Evolutionary conservation across 2,797 vertebrate species (phyloP).

Genomic region (Melanotaenia boesemani): DNA sequence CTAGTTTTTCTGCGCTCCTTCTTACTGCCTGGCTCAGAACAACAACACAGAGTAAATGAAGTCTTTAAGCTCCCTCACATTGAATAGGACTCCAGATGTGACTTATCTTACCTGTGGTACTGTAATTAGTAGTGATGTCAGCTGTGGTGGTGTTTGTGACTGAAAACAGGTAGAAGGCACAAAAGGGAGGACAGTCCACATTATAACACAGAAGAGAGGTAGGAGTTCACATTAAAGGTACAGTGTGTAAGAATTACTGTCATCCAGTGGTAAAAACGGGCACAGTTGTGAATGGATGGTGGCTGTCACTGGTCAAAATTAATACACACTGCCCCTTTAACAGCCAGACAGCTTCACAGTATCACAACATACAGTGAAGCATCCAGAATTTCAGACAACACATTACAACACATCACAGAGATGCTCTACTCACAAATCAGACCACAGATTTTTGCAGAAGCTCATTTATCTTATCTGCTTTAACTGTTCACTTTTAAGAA

Average conservation of each 20-base stretch:
- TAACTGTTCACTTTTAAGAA: too few relatives aligned
- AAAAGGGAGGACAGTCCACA: slow-evolving; percentile 43
- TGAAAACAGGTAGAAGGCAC: slow-evolving; percentile 70
- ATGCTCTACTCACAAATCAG: too few relatives aligned
- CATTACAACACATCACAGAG: neutral
- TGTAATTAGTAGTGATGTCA: slow-evolving; percentile 17
- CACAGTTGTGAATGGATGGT: too few relatives aligned
- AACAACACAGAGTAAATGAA: slow-evolving; percentile 1
- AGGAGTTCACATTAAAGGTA: slow-evolving; percentile 24
- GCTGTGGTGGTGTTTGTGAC: slow-evolving; percentile 55
- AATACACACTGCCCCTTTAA: slow-evolving; percentile 4
- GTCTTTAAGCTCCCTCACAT: neutral
- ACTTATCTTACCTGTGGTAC: slow-evolving; percentile 70
- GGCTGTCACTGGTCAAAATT: too few relatives aligned
- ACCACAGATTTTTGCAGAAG: too few relatives aligned
- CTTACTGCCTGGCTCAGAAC: slow-evolving; percentile 26
- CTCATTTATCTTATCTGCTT: too few relatives aligned
- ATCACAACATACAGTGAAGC: slow-evolving; percentile 21
- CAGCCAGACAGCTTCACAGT: slow-evolving; percentile 42
- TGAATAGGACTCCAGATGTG: neutral
- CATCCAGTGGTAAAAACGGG: neutral
- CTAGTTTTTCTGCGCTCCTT: neutral
- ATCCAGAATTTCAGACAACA: slow-evolving; percentile 41
- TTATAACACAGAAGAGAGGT: slow-evolving; percentile 57
- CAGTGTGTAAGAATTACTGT: neutral